Conservation (phyloP, 2,888 invertebrate species). For the Spilarctia lutea region DNA sequence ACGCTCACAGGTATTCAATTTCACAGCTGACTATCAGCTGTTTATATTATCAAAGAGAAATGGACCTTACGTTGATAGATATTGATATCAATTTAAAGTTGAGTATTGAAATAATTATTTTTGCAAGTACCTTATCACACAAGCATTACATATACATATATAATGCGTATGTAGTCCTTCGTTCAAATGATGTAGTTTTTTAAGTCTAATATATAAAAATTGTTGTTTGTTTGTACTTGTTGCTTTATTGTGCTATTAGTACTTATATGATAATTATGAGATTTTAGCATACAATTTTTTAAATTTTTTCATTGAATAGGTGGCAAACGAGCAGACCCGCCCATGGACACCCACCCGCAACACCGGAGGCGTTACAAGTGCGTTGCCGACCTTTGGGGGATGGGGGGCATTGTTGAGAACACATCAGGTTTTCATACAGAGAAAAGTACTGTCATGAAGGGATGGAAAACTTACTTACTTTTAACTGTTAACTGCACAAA, state of each 20-base stretch:
- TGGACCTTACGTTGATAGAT: not conserved
- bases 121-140: not conserved
- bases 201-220: not conserved
- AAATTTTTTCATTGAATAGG: too few species aligned
- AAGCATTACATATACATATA: not conserved
- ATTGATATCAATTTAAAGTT: not conserved
- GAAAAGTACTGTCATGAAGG: too few species aligned
- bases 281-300: not conserved
- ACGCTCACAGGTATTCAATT: conserved; percentile 58
- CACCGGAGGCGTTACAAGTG: too few species aligned
- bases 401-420: too few species aligned
- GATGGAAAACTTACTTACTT: too few species aligned
- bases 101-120: not conserved
- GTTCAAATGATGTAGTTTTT: not conserved
- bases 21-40: conserved; percentile 73
- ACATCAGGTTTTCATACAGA: too few species aligned
- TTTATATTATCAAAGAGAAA: conserved; percentile 29
- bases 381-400: too few species aligned
- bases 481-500: too few species aligned
- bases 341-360: too few species aligned
- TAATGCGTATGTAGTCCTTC: not conserved
- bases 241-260: not conserved
- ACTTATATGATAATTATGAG: not conserved
- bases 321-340: too few species aligned
- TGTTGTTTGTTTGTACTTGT: not conserved